These are phyloP conservation scores for Pterocles burchelli DNA, from an alignment of 2,113 vertebrate genomes.

Conservation along the genomic window DNA sequence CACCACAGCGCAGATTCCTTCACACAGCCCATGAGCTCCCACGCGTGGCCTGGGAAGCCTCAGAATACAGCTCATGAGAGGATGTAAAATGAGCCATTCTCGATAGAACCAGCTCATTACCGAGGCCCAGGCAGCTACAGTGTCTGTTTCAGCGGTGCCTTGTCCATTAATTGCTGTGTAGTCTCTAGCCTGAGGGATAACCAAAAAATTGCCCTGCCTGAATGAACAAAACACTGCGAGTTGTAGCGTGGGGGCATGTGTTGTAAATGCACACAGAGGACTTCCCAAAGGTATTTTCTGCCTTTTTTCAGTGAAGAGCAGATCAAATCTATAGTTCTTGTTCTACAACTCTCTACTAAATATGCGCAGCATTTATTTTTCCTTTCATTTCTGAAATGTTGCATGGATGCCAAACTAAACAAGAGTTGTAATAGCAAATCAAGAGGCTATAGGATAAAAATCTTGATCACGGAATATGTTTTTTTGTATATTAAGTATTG, in stretches of 20 bases:
- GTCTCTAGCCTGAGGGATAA: background rate
- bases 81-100: background rate
- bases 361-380: background rate
- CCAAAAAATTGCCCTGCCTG: background rate
- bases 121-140: accelerated
- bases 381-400: background rate
- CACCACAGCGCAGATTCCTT: background rate
- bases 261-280: background rate
- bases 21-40: background rate
- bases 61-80: background rate
- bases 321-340: background rate
- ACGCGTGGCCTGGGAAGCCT: conserved; percentile 10
- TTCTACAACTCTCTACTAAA: background rate
- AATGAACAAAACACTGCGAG: background rate
- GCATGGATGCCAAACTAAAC: background rate
- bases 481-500: background rate
- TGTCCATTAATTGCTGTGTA: background rate
- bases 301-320: background rate
- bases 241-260: no score
- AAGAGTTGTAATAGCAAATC: background rate
- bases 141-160: background rate
- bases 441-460: background rate
- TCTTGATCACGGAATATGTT: background rate
- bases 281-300: background rate
- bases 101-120: accelerated